Percentiles rank a stretch among this genome's conserved stretches.
phyloP scores from a whole-genome alignment of 1,140 invertebrate species.

The Tachypleus tridentatus region DNA sequence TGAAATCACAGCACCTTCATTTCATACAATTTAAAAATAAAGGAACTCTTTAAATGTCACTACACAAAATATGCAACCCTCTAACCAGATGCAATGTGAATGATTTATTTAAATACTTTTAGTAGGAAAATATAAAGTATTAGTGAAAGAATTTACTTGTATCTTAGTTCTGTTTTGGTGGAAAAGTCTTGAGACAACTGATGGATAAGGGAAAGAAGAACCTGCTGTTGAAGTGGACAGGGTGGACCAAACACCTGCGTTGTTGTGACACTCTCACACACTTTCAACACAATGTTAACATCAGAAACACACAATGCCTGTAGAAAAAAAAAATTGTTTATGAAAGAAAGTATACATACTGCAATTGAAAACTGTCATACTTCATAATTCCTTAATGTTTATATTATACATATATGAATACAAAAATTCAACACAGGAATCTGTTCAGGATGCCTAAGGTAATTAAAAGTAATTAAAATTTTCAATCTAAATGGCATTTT shows the following conservation, averaged over 20 bases:
- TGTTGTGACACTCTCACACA: conserved; percentile 67
- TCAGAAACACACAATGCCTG: conserved; percentile 75
- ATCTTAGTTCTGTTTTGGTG: conserved; percentile 71
- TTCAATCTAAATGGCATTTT: not conserved
- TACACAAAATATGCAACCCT: no score
- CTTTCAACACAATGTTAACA: conserved; percentile 63
- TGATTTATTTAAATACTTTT: no score
- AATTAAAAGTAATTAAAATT: not conserved
- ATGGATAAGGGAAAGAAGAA: conserved; percentile 79
- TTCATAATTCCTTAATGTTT: not conserved
- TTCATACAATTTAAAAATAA: no score
- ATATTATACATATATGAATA: not conserved
- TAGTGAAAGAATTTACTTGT: conserved; percentile 47
- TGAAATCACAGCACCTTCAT: no score
- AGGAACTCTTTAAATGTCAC: no score
- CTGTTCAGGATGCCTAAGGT: not conserved
- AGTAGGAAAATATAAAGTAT: no score
- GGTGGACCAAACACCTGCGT: conserved; percentile 54
- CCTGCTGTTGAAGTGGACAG: conserved; percentile 63
- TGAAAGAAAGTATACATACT: no score
- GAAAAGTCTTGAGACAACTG: conserved; percentile 78
- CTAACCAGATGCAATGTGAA: no score
- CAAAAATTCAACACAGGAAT: not conserved
- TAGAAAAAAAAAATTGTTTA: conserved; percentile 19
- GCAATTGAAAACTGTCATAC: not conserved